These are phyloP conservation scores for Andinoacara biseriatus DNA, from an alignment of 2,113 vertebrate species.

Conservation along the genomic window DNA sequence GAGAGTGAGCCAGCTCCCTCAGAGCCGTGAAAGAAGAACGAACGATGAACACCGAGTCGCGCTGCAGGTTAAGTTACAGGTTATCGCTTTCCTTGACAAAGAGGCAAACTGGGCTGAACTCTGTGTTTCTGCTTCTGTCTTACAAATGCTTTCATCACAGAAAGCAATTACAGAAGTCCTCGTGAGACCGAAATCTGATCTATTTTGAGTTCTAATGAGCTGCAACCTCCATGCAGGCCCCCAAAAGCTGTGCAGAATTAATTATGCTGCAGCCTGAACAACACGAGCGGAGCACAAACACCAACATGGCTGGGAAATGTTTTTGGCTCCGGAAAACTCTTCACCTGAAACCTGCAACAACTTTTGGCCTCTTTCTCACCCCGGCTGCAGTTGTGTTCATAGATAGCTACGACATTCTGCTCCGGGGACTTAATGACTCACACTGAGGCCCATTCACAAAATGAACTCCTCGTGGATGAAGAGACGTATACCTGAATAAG, in stretches of 20 bases:
- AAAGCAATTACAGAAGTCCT: constrained; percentile 36
- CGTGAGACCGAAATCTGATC: constrained; percentile 1
- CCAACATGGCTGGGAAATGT: neutral
- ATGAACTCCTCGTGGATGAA: constrained; percentile 38
- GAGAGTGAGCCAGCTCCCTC: neutral
- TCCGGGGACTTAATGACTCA: constrained; percentile 57
- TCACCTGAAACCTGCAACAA: constrained; percentile 20
- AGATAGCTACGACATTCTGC: constrained; percentile 54
- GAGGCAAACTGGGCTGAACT: constrained; percentile 17
- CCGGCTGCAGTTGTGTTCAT: constrained; percentile 38
- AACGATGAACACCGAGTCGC: neutral
- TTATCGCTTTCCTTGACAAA: constrained; percentile 36
- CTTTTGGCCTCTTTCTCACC: constrained; percentile 38
- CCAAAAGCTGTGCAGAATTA: constrained; percentile 15
- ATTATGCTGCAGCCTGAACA: constrained; percentile 11
- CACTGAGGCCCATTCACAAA: constrained; percentile 65
- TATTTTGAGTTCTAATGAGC: constrained; percentile 49
- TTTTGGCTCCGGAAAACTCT: constrained; percentile 10
- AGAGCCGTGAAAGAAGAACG: constrained; percentile 12
- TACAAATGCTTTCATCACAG: constrained; percentile 50
- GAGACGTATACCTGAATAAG: constrained; percentile 15
- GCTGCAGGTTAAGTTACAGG: constrained; percentile 46
- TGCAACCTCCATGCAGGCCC: neutral
- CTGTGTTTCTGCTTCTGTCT: constrained; percentile 11
- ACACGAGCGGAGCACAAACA: constrained; percentile 15